Evolutionary conservation across 2,888 invertebrate species (phyloP), one percentile per base, ranked within the genome.

Genomic region (Diarsia brunnea): DNA sequence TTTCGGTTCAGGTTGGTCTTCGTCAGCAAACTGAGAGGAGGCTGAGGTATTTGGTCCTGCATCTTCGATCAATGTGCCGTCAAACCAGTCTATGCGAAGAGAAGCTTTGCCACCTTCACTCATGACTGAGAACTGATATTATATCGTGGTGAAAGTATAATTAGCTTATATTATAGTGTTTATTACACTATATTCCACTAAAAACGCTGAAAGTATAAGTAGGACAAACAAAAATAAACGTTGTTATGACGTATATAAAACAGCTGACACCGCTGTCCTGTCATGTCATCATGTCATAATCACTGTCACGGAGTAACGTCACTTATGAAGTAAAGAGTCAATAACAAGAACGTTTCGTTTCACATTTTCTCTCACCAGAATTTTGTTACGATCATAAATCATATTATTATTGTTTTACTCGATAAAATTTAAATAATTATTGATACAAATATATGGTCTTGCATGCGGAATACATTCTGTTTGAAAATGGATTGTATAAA

Each of bases 71-170:
- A 95, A 85, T 43, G 95, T 94, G 11, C 96, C 96, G 87, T 96
- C 96, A 78, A 96, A 96, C 96, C 96, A 96, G 82, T 96, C 96
- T 87, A 96, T 95, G 5, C 96, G 92, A 76, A 96, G 89, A 51
- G 94, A 93, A 61, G 92, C 88, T 87, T 94, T 94, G 78, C 88
- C 91, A 61, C 69, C 80, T 63, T 94, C 92, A 82, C 89, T 87
- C 96, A 95, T 96, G 81, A 67, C 72, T 82, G 65, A 74, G 38
- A 81, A 73, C 12, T 66, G 45, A 69, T 61, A 69, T 7, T 69
- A 58, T 31, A 60, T 38, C 24, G 49, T 73, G 64, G 43, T 12
- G 11, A 21, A 11, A 58, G 27, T 53, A 10, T 45, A 81, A 72
- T 73, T 66, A 69, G 49, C 47, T 47, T 75, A 55, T 47, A 49